Conservation (phyloP, 2,113 vertebrate species). For the Elachura formosa region DNA sequence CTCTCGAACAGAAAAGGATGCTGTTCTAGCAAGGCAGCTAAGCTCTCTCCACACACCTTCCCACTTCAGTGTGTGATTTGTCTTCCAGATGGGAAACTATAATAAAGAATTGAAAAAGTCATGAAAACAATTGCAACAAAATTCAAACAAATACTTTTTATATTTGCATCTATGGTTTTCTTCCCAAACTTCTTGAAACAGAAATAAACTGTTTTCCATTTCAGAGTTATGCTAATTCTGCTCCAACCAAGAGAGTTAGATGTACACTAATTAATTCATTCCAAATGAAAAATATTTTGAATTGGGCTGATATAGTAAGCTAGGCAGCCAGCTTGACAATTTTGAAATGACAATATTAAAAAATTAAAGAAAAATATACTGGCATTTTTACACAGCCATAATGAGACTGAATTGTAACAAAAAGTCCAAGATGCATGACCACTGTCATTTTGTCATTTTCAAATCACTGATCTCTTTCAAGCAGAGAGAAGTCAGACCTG, state of each 20-base stretch:
- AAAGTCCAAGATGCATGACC: neutral
- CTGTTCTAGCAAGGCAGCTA: conserved; percentile 88
- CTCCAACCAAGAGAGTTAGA: neutral
- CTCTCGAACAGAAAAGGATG: conserved; percentile 91
- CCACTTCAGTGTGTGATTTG: conserved; percentile 90
- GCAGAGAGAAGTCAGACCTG: neutral
- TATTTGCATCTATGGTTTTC: neutral
- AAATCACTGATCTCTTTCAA: neutral
- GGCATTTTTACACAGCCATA: neutral
- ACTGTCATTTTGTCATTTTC: neutral
- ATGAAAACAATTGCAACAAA: neutral
- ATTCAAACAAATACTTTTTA: neutral
- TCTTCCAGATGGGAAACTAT: conserved; percentile 89
- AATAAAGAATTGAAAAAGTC: neutral
- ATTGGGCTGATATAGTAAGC: neutral
- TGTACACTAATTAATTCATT: neutral
- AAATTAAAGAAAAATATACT: neutral
- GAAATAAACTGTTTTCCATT: neutral
- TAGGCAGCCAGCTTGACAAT: neutral
- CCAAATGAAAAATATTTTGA: neutral
- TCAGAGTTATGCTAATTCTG: neutral
- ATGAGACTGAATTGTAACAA: neutral
- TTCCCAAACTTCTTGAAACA: neutral
- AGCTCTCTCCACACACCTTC: conserved; percentile 94
- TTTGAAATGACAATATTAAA: neutral